These are phyloP conservation scores for Dryocosmus kuriphilus DNA, from an alignment of 2,888 invertebrate genomes.

Conservation along the genomic window DNA sequence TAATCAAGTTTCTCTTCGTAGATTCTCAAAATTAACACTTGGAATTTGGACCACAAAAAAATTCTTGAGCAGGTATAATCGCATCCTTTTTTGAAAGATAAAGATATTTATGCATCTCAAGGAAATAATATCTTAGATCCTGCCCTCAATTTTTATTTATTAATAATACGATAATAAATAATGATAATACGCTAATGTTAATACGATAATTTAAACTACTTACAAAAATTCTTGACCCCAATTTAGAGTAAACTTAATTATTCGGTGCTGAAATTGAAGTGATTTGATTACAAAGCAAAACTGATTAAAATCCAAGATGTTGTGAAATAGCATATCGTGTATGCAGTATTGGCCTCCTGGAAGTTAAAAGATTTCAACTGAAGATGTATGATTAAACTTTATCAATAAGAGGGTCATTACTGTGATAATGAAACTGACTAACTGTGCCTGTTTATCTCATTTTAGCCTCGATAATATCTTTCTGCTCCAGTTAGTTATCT, in stretches of 20 bases:
- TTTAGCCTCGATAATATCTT: conserved; percentile 35
- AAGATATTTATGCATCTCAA: not conserved
- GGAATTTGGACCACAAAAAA: not conserved
- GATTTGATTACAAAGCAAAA: too few relatives aligned
- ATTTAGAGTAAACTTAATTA: too few relatives aligned
- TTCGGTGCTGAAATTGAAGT: too few relatives aligned
- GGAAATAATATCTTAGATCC: too few relatives aligned
- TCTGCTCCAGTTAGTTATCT: conserved; percentile 18
- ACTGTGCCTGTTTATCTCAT: conserved; percentile 25
- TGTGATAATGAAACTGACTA: conserved; percentile 24
- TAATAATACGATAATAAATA: too few relatives aligned
- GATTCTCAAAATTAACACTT: not conserved
- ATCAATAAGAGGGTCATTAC: conserved; percentile 33
- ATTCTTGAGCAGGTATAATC: not conserved
- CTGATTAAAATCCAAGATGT: not conserved
- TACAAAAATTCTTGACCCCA: too few relatives aligned
- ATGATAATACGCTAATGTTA: too few relatives aligned
- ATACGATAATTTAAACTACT: too few relatives aligned
- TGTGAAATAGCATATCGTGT: too few relatives aligned
- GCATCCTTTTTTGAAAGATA: not conserved
- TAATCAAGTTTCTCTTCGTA: not conserved
- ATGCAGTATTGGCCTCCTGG: not conserved
- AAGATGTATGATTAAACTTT: not conserved
- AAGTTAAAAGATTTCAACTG: not conserved
- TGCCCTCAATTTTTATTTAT: too few relatives aligned